Evolutionary conservation across 2,113 vertebrate genomes (phyloP), one percentile per base, ranked within the genome.

Genomic region (Pagrus major): DNA sequence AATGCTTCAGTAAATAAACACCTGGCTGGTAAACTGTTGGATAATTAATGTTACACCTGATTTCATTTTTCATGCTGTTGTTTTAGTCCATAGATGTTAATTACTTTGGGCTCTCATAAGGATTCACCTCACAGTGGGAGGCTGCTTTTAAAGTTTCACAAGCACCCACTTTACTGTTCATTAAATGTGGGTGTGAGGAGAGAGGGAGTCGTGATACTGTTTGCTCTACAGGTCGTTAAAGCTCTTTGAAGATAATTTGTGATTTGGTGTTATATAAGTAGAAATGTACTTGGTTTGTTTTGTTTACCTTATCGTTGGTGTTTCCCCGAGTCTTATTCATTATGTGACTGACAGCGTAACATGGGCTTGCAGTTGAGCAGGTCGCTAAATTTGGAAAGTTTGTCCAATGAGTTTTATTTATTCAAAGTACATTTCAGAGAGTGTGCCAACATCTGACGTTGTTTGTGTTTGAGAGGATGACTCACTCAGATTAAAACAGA

Each of bases 61-160:
- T 78, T 77, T 44, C 74, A 88, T 90, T 83, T 83, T 80, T 90
- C 74, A 88, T 78, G 52, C 55, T 78, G 83, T 73, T 76, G 80
- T 76, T 76, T 77, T 67, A 64, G 63, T 69, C 54, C 70, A 47
- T 78, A 71, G 71, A 73, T 81, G 80, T 73, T 84, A 86, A 91
- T 92, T 83, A 89, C 76, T 56, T 79, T 76, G 20, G 59, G 42
- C 65, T 75, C 81, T 71, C 66, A 37, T 82, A 21, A 68, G 65
- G 63, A 81, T 79, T 81, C 61, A 39, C n/a, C 65, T 80, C 69
- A 75, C 54, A 51, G 55, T 15, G n/a, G 11, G 4, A 5, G 23
- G 12, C 23, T 41, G 56, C 14, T 29, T 54, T 37, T 20, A 27
- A 71, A 23, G 69, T 78, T 64, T 55, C 16, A 55, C 4, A 63